These are phyloP conservation scores for Geotrupes spiniger DNA, from an alignment of 2,888 invertebrate species.

Conservation along the genomic window DNA sequence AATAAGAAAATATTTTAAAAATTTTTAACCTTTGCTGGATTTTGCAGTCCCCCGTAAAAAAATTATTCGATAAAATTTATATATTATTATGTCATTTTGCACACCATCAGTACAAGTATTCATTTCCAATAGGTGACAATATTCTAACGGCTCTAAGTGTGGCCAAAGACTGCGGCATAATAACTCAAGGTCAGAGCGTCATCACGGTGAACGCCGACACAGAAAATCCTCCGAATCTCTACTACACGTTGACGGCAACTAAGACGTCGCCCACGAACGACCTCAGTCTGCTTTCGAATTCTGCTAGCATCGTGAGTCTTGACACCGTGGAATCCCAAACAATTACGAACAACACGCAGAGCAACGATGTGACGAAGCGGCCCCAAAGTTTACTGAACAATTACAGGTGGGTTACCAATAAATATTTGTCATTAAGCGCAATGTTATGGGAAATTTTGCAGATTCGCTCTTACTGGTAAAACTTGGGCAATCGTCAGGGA, in stretches of 20 bases:
- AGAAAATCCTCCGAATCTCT: constrained; percentile 52
- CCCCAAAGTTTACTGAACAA: constrained; percentile 31
- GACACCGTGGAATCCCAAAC: constrained; percentile 61
- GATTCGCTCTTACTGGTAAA: constrained; percentile 65
- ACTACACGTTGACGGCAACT: constrained; percentile 51
- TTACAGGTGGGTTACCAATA: constrained; percentile 25
- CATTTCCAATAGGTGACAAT: constrained; percentile 64
- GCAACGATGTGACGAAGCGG: constrained; percentile 22
- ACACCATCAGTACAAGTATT: no score
- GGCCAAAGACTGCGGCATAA: constrained; percentile 85
- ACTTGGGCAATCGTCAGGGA: constrained; percentile 73
- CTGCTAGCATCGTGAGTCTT: constrained; percentile 61
- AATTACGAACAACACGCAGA: constrained; percentile 21
- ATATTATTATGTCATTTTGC: no score
- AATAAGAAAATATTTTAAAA: no score
- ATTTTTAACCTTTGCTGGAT: no score
- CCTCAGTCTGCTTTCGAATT: constrained; percentile 51
- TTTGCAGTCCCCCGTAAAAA: no score
- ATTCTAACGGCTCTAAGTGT: constrained; percentile 91
- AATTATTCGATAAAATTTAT: no score
- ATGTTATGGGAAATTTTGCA: constrained; percentile 45
- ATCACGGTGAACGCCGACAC: constrained; percentile 46
- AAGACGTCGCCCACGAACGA: constrained; percentile 34
- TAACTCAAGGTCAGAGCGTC: constrained; percentile 57
- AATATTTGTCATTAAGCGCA: constrained; percentile 33